Base-by-base conservation (phyloP, 2,888 invertebrate genomes). In the Tupiocoris notatus region DNA sequence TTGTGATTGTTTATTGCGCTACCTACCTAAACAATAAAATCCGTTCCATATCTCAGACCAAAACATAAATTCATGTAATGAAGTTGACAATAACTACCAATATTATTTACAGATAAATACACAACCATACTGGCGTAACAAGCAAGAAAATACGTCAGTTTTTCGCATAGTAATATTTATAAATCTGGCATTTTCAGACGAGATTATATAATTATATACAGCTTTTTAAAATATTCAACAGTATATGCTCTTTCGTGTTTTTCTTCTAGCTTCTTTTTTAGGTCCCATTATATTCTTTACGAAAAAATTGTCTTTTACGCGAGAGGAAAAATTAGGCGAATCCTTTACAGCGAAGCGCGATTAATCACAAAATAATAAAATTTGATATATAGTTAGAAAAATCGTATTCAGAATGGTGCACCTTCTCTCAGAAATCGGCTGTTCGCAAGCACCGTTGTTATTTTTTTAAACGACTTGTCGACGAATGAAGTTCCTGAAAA, bases 101-200 rank as follows among this genome's bases (percentile, higher is more conserved):
- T 67, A 56, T 56, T 70, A 70, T 70, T 70, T 70, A 70, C 70
- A 70, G 18, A 7, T 39, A 39, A 24, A 59, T 23, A 70, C 58
- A 70, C 70, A 70, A 54, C 70, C 61, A 17, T 24, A n/a, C 18
- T 54, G 61, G 70, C 70, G 70, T 54, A 70, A 70, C 70, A 70
- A 70, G 70, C 70, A 58, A 70, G 70, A 70, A 70, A 70, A 70
- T 70, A 67, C 56, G 39, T 58, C 70, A 70, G 25, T 59, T 25
- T 61, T 25, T 70, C 25, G 58, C 61, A 59, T 70, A n/a, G n/a
- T n/a, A n/a, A n/a, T n/a, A n/a, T n/a, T n/a, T n/a, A n/a, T n/a
- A n/a, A n/a, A n/a, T 54, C 25, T 24, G 24, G 18, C 59, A 54
- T n/a, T 22, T n/a, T 23, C 54, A 6, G n/a, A n/a, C n/a, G n/a